Percentiles rank a stretch among this genome's conserved stretches.
These are phyloP conservation scores for Sebastes nivosus DNA, from an alignment of 2,797 vertebrate species.

Conservation along the genomic window DNA sequence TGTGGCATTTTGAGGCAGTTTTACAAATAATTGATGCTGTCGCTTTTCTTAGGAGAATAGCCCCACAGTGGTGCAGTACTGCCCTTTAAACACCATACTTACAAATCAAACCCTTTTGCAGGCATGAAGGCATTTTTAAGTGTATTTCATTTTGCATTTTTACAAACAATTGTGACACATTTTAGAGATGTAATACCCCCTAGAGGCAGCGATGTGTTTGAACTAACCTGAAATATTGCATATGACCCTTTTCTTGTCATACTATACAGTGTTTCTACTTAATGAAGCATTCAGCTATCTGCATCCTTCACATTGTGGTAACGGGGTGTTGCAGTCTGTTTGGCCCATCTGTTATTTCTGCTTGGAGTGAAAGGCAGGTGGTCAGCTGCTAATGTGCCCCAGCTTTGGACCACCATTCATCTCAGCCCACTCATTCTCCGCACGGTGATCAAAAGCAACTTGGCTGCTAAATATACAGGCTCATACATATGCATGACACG, in stretches of 20 bases:
- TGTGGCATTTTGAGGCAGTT: not conserved
- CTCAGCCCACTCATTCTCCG: conserved; percentile 58
- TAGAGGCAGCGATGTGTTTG: not conserved
- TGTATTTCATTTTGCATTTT: not conserved
- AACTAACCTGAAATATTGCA: not conserved
- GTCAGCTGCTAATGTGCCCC: conserved; percentile 67
- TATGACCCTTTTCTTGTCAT: not conserved
- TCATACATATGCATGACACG: conserved; percentile 83
- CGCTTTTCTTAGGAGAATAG: not conserved
- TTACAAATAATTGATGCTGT: not conserved
- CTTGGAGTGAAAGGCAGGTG: conserved; percentile 71
- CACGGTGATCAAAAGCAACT: conserved; percentile 74
- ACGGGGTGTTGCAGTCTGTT: conserved; percentile 27
- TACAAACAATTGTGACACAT: not conserved
- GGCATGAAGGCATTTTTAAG: not conserved
- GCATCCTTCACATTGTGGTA: conserved; percentile 18
- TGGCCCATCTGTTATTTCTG: conserved; percentile 58
- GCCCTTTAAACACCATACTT: not conserved
- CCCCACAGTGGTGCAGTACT: not conserved
- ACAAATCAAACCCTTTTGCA: not conserved
- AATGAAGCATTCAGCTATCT: conserved; percentile 7
- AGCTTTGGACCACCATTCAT: conserved; percentile 61
- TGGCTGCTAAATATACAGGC: conserved; percentile 75
- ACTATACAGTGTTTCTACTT: not conserved
- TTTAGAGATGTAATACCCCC: not conserved